Conservation (phyloP, 2,888 invertebrate species). For the Pachydiplax longipennis region DNA sequence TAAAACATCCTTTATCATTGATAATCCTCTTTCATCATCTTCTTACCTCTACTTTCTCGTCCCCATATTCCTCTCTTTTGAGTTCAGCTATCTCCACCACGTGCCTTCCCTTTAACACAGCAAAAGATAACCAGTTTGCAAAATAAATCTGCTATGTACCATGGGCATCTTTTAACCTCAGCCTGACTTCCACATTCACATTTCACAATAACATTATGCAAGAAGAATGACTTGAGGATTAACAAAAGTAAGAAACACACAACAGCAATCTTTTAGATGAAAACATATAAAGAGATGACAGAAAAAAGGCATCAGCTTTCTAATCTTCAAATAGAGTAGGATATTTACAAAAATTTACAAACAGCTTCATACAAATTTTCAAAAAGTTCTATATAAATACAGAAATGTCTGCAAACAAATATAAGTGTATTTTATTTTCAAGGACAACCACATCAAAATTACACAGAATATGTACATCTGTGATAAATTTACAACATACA, state of each 20-base stretch:
- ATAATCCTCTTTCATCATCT: not conserved
- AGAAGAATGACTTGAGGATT: not conserved
- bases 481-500: not conserved
- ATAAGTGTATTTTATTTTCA: not conserved
- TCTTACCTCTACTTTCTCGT: constrained; percentile 40
- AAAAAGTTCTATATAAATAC: not conserved
- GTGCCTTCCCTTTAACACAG: constrained; percentile 43
- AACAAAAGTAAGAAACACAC: not conserved
- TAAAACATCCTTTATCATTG: not conserved
- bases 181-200: not conserved
- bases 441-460: not conserved
- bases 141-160: not conserved
- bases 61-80: constrained; percentile 44
- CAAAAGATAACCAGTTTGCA: constrained; percentile 27
- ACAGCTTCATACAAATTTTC: not conserved
- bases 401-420: not conserved
- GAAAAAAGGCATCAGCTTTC: not conserved
- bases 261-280: not conserved
- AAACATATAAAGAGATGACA: not conserved
- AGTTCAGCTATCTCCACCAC: constrained; percentile 42
- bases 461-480: not conserved
- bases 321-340: not conserved
- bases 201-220: not conserved
- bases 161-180: not conserved
- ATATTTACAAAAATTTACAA: not conserved